Evolutionary conservation across 2,888 invertebrate species (phyloP), one percentile per base, ranked within the genome.

Genomic region (Hipparchia sbordonii): DNA sequence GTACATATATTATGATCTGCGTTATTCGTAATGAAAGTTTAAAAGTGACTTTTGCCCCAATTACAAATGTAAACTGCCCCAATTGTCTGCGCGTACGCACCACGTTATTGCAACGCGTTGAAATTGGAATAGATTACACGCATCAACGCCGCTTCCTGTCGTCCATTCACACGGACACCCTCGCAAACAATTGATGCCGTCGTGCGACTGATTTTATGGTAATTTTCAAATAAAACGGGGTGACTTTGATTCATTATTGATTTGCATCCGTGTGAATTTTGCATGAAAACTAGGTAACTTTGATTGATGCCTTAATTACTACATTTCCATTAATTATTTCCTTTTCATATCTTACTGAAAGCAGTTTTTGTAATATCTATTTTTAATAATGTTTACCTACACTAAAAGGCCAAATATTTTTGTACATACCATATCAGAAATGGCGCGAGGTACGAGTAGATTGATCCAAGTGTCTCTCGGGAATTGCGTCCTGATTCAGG

Each of bases 151-250:
- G 79, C 82, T 87, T 91, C 92, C 92, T 86, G 85, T 79, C 79
- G 78, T 73, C 79, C 79, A 81, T 82, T 82, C 85, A 83, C 86
- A 86, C 86, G 83, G 77, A 81, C 85, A 82, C 87, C 85, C 87
- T 82, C 86, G 80, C 79, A 74, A 81, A 85, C 84, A 86, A 86
- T 86, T 81, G 82, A 82, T 82, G 74, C 83, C 91, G 87, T 84
- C 91, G 87, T 92, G 92, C 88, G 92, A 91, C 85, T 87, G 87
- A 89, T 89, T 92, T 91, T 87, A 92, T 92, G 90, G 86, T 91
- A 91, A 92, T 91, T 84, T 83, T 82, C 79, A 79, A 84, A 84
- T 84, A 81, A 80, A 82, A 77, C 75, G 81, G 83, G 82, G 84
- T 83, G 80, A 82, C 83, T 85, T 81, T 82, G 80, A 82, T 83